A percentile compares a stretch with the other conserved stretches of the same genome.
Conservation (phyloP, 1,140 invertebrate genomes). For the Drosophila pachea region DNA sequence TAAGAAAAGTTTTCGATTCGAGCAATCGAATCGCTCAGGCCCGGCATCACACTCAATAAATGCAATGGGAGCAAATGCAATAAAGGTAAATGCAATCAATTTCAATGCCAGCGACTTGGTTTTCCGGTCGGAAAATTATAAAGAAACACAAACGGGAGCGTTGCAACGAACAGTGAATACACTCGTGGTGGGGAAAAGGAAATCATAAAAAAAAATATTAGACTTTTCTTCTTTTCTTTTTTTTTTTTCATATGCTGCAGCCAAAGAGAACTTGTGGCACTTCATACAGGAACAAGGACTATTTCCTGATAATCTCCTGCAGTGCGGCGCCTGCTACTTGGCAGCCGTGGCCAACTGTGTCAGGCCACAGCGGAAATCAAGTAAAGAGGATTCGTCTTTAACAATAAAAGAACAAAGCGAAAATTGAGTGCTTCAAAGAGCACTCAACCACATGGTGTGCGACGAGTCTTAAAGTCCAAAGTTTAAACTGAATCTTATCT, state of each 20-base stretch:
- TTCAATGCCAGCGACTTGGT: constrained; percentile 54
- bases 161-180: neutral
- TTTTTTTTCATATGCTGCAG: no score
- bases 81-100: constrained; percentile 76
- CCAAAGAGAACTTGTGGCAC: no score
- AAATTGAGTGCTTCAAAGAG: neutral
- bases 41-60: constrained; percentile 38
- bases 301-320: no score
- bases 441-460: neutral
- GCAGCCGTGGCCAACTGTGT: neutral
- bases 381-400: constrained; percentile 8
- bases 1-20: constrained; percentile 15
- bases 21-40: neutral
- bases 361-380: constrained; percentile 42
- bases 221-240: no score
- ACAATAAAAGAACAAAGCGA: constrained; percentile 11
- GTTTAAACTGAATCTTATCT: constrained; percentile 19
- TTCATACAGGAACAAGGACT: no score
- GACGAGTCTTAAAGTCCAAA: constrained; percentile 15
- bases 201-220: no score
- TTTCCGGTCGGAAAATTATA: constrained; percentile 62
- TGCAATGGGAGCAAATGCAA: constrained; percentile 54
- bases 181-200: neutral
- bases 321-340: no score
- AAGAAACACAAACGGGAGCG: constrained; percentile 19